These are phyloP conservation scores for Umimayanthus chanpuru DNA, from an alignment of 92 coral and sea anemone genomes.

Conservation along the genomic window DNA sequence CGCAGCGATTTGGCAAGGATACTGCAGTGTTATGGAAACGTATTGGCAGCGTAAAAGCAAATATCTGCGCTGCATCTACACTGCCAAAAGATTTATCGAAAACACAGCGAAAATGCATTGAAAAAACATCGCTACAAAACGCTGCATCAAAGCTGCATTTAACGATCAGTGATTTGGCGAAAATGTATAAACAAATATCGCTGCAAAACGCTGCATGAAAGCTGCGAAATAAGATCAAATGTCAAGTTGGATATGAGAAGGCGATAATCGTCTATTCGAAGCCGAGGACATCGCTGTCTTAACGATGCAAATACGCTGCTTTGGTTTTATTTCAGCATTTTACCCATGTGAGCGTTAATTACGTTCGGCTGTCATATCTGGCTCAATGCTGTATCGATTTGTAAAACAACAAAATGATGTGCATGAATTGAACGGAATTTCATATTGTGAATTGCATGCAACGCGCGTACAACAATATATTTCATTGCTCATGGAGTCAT, in stretches of 20 bases:
- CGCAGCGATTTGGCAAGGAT: conserved; percentile 2
- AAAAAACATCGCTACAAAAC: neutral
- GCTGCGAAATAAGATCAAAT: conserved; percentile 2
- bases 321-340: neutral
- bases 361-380: too few relatives aligned
- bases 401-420: too few relatives aligned
- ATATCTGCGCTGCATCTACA: neutral
- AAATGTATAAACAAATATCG: neutral
- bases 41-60: conserved; percentile 8
- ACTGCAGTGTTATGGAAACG: neutral
- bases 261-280: neutral
- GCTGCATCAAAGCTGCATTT: neutral
- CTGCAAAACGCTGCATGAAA: conserved; percentile 5
- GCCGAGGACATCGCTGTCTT: neutral
- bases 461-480: too few relatives aligned
- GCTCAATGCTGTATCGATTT: too few relatives aligned
- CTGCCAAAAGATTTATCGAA: neutral
- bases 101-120: neutral
- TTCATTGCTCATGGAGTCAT: too few relatives aligned
- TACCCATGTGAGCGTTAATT: too few relatives aligned
- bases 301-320: neutral
- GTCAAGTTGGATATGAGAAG: neutral
- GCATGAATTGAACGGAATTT: too few relatives aligned
- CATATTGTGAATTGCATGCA: too few relatives aligned
- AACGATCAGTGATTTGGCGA: neutral